These are phyloP conservation scores for Acleris emargana DNA, from an alignment of 2,888 invertebrate genomes.

Conservation along the genomic window DNA sequence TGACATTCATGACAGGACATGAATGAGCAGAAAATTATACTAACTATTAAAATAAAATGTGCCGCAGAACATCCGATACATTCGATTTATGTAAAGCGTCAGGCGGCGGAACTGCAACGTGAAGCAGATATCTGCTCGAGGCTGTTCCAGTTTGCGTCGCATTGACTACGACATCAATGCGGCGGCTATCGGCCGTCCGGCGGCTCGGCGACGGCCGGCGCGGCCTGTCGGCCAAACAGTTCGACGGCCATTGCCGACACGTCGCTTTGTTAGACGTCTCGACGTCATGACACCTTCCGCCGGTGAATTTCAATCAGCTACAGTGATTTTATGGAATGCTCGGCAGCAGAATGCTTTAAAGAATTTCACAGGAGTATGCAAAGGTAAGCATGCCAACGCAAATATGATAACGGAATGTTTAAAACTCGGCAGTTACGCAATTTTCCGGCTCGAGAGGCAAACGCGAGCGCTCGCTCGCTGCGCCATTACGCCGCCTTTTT, in stretches of 20 bases:
- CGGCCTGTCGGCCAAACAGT: constrained; percentile 10
- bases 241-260: constrained; percentile 28
- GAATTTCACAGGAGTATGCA: constrained; percentile 22
- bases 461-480: constrained; percentile 47
- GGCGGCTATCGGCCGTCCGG: constrained; percentile 2
- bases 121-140: neutral
- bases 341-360: constrained; percentile 14
- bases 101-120: neutral
- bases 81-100: neutral
- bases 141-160: constrained; percentile 1
- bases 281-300: neutral
- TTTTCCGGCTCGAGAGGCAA: constrained; percentile 54
- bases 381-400: constrained; percentile 38
- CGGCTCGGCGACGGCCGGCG: neutral
- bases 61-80: neutral
- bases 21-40: too few species aligned
- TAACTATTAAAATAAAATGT: too few species aligned
- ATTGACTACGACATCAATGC: constrained; percentile 7
- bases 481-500: constrained; percentile 47
- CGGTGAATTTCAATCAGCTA: constrained; percentile 18
- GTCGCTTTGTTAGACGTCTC: constrained; percentile 20
- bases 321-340: too few species aligned
- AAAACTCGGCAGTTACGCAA: constrained; percentile 53
- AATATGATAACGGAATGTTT: constrained; percentile 47
- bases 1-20: too few species aligned